Evolutionary conservation across 1,140 invertebrate species (phyloP), one percentile per base, ranked within the genome.

Genomic region (Eumaeus atala): DNA sequence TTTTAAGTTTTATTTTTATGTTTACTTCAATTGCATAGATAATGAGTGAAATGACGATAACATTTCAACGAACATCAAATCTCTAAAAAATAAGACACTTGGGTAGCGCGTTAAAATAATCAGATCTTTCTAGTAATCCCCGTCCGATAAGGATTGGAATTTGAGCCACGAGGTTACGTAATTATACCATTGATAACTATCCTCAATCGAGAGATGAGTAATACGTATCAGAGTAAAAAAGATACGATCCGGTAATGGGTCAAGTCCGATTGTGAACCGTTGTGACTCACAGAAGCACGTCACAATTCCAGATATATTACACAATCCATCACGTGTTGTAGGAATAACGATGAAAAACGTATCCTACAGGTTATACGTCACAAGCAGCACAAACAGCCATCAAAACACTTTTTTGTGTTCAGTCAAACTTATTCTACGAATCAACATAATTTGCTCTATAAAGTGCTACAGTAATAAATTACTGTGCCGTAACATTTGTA

Each of bases 101-200:
- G 2, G 2, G 21, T 28, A 28, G 6, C 21, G 21, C 21, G 21
- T 28, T 6, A 28, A 28, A 28, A 28, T 28, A n/a, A n/a, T 28
- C 21, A 28, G 21, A 28, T 28, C 21, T 28, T 28, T 14, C 38
- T 38, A 38, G 38, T n/a, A 35, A 40, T 14, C 12, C 12, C 7
- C n/a, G 12, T 7, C 38, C 12, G 14, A 44, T 44, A 44, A 44
- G 6, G 40, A 16, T 16, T 9, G 54, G 12, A 48, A 48, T 12
- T n/a, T 28, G 40, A 63, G 21, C 21, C 21, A 28, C 21, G 2
- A 28, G n/a, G 21, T 77, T 72, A 74, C 70, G 68, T 77, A 68
- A 67, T 68, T 54, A 67, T 63, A 72, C 71, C 71, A 77, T 78
- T 75, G 77, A 78, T 74, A 72, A 72, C 50, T 68, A 56, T 61